Evolutionary conservation across 2,113 vertebrate species (phyloP).

Genomic region (Gallinago paraguaiae): DNA sequence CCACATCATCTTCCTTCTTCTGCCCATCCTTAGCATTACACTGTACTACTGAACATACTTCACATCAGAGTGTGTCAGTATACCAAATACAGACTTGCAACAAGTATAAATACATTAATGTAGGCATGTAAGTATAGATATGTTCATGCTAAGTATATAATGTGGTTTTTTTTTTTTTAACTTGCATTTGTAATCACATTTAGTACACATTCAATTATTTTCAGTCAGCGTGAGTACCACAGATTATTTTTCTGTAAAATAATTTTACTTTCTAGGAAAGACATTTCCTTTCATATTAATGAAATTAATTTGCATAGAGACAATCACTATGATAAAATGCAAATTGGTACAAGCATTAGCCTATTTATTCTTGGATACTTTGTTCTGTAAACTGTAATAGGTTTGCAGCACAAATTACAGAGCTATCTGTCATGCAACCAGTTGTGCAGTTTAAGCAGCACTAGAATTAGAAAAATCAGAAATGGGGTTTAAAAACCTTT

Average conservation of each 20-base stretch:
- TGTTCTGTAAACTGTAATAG: neutral
- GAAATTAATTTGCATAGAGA: neutral
- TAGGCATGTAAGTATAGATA: neutral
- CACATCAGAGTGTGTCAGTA: neutral
- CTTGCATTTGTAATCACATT: neutral
- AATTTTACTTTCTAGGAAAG: neutral
- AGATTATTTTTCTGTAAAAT: neutral
- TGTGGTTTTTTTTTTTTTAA: neutral
- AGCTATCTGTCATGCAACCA: neutral
- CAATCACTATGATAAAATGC: neutral
- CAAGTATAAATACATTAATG: neutral
- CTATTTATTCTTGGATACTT: neutral
- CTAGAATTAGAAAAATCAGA: neutral
- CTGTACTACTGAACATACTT: neutral
- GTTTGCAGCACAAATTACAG: slow-evolving; percentile 1
- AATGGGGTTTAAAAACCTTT: neutral
- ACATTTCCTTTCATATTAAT: neutral
- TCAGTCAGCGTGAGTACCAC: neutral
- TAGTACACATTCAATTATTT: neutral
- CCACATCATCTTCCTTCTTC: neutral
- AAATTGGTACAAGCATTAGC: neutral
- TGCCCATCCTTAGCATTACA: neutral
- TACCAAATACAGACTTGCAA: neutral
- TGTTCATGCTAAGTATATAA: neutral
- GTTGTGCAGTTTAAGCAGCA: neutral